A percentile compares a stretch with the other conserved stretches of the same genome.
These are phyloP conservation scores for Montipora efflorescens DNA, from an alignment of 64 coral and sea anemone genomes.

Conservation along the genomic window DNA sequence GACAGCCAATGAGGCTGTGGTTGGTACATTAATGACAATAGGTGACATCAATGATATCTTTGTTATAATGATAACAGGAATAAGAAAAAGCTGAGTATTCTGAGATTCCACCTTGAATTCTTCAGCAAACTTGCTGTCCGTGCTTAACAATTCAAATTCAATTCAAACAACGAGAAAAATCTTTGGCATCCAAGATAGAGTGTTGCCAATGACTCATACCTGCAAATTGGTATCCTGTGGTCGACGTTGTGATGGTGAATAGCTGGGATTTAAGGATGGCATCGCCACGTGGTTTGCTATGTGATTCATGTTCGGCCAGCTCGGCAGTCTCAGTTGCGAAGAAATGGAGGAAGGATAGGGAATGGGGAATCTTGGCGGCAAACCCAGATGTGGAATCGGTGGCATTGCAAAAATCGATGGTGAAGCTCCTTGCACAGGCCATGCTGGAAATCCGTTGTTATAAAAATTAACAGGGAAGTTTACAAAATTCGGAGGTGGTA, in stretches of 20 bases:
- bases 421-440: background rate
- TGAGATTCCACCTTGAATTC: no score
- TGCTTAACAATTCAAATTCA: no score
- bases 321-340: background rate
- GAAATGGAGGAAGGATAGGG: background rate
- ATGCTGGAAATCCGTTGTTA: conserved; percentile 2
- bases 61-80: no score
- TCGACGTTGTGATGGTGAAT: background rate
- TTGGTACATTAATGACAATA: no score
- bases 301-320: background rate
- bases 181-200: no score
- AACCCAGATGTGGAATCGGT: background rate
- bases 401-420: conserved; percentile 19
- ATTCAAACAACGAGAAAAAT: no score
- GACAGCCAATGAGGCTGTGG: no score
- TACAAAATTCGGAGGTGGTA: conserved; percentile 38
- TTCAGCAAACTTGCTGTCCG: no score
- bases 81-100: no score
- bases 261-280: background rate
- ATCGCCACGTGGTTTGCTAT: background rate
- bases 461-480: conserved; percentile 11
- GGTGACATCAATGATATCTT: no score
- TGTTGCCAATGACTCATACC: background rate
- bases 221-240: conserved; percentile 26
- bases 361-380: background rate